Base-by-base conservation (phyloP, 2,888 invertebrate genomes). In the Dryobotodes eremita region DNA sequence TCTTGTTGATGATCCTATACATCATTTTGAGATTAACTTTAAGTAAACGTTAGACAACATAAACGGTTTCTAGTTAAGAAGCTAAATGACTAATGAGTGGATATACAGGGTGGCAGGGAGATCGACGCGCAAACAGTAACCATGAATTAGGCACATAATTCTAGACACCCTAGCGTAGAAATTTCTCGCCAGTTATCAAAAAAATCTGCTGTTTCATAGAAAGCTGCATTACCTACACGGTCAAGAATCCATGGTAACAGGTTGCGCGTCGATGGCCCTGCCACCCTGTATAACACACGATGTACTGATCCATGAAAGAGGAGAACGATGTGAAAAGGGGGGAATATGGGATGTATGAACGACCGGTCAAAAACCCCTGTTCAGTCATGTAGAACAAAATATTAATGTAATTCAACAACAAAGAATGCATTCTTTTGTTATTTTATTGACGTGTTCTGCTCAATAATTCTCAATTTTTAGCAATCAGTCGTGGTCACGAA, bases 371-470 rank as follows among this genome's bases (percentile, higher is more conserved):
- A 77, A 74, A 65, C 76, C 76, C 23, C 31, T 75, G 59, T 46
- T 65, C 74, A 69, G 61, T 61, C 64, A 50, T 57, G 73, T 64
- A 48, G 53, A 77, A 77, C 77, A 64, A 55, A 71, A 59, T 65
- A 74, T 57, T 71, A 46, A 42, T 23, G n/a, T 42, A 50, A 72
- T 65, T 42, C 17, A 20, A 70, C 46, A 31, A 66, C 53, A 71
- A 26, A 62, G 42, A 6, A 3, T n/a, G 2, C 17, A 57, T 53
- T 36, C 4, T 31, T 66, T 70, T 69, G 31, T 62, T 57, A 36
- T 26, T 55, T 36, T 23, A 55, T 57, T 50, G 15, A 26, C 11
- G 48, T 36, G 10, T 55, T 68, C 36, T 65, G 57, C 46, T 8
- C 31, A 2, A 36, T 36, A 36, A 36, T 36, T 36, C 31, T 36